Base-by-base conservation (phyloP, 2,113 vertebrate genomes). In the Garra rufa region DNA sequence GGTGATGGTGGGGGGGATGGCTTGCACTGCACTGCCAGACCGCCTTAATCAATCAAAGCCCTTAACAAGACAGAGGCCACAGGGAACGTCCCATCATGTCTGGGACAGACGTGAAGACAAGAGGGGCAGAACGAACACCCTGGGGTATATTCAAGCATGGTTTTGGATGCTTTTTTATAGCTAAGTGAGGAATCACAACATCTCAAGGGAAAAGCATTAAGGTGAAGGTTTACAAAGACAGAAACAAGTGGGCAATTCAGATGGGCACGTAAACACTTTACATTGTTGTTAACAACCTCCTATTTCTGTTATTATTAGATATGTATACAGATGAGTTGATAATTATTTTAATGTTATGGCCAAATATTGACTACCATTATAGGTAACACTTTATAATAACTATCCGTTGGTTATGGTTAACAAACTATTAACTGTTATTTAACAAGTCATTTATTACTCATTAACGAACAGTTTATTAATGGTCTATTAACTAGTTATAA, bases 41-140 rank as follows among this genome's bases (percentile, higher is more conserved):
- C 48, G 24, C 38, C 38, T 78, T 84, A 86, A 89, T 87, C 84
- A 85, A 84, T 86, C 88, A 86, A 44, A 21, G 81, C 46, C 55
- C 46, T 74, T 74, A 89, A 82, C 84, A 85, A 84, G 74, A 81
- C 84, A 87, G 70, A 65, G 76, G 82, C 50, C 82, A 34, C 82
- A 52, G 70, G 63, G 81, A 79, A 84, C 77, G 19, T 57, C 59
- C 76, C n/a, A 19, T 81, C 69, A 34, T 83, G 81, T 87, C 85
- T 86, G 57, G 77, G 69, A 84, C 63, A 67, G 65, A 9, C 69
- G 77, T 34, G 52, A 57, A 52, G 28, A 44, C 19, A 73, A 59
- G 28, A 69, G 76, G 65, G 65, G 26, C 26, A 52, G 30, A 73
- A 65, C 26, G 7, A 59, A 30, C 77, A 65, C 67, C 55, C 55